Evolutionary conservation across 2,113 vertebrate species (phyloP), one percentile per base, ranked within the genome.

Genomic region (Tyto alba): DNA sequence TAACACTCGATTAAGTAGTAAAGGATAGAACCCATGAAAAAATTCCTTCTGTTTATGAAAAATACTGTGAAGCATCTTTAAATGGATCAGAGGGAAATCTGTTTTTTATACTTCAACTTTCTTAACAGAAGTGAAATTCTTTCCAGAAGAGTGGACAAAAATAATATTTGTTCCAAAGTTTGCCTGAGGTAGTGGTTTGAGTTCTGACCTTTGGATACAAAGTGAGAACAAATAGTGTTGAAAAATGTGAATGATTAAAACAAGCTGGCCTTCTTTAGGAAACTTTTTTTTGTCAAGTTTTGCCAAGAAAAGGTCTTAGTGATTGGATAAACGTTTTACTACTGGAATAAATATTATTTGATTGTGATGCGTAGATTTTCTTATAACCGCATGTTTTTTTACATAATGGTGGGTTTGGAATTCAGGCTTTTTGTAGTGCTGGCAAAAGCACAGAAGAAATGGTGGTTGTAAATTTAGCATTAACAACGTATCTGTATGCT

Each of bases 141-240:
- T 85, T 89, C 66, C 84, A 95, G 84, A 85, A 90, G 74, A 87
- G 48, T 34, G 62, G 36, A 47, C 96, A 97, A 96, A 98, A 98
- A 97, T 98, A 98, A 76, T 89, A 94, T 96, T 97, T 96, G 87
- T 71, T 97, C 85, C 88, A 67, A 60, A 90, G 96, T 86, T 95
- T 92, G 94, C 98, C 97, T 95, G 72, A 16, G 96, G 97, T 97
- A 94, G 89, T 87, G 73, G 87, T 96, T 98, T 96, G 95, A 97
- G 88, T 97, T 97, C 92, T 98, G 97, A 98, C 98, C 97, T 98
- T 98, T 97, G 98, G 97, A 97, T 93, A 78, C 94, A 77, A 97
- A 95, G 93, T 83, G 93, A 96, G 93, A 93, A 84, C 75, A 98
- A 97, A 98, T 94, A 98, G 75, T 80, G 67, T 85, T 95, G 91